These are phyloP conservation scores for Gobio gobio DNA, from an alignment of 2,113 vertebrate genomes.

Conservation along the genomic window DNA sequence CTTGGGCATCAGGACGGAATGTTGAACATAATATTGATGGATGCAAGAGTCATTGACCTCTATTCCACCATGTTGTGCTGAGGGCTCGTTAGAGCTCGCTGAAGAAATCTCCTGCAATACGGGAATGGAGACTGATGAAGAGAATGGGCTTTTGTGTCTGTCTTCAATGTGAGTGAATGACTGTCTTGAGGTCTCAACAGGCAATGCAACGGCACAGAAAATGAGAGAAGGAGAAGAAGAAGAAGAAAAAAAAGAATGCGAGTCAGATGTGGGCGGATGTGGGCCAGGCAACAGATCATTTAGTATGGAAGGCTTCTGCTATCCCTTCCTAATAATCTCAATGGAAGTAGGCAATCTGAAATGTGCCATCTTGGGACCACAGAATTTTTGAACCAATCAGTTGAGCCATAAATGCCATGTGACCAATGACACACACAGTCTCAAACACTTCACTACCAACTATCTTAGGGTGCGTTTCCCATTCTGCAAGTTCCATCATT, in stretches of 20 bases:
- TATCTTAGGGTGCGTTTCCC: not conserved
- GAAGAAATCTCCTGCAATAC: conserved; percentile 33
- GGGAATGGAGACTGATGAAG: conserved; percentile 21
- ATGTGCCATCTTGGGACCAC: not conserved
- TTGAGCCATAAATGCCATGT: not conserved
- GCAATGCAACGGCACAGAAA: not conserved
- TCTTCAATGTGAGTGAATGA: conserved; percentile 16
- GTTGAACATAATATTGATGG: conserved; percentile 47
- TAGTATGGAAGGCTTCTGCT: not conserved
- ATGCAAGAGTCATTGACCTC: conserved; percentile 52
- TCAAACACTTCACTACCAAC: not conserved
- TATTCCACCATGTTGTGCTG: conserved; percentile 50
- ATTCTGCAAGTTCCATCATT: not conserved
- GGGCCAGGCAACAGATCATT: conserved; percentile 4
- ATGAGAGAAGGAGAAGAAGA: not conserved
- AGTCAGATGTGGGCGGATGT: conserved; percentile 2
- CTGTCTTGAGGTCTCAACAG: conserved; percentile 32
- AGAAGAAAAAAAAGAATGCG: conserved; percentile 13
- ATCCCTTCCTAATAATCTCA: not conserved
- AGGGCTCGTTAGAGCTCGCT: conserved; percentile 51
- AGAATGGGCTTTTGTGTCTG: conserved; percentile 18
- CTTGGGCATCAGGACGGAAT: conserved; percentile 30
- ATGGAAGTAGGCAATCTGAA: not conserved
- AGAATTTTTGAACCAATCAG: not conserved
- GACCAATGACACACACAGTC: conserved; percentile 1